A percentile compares a stretch with the other conserved stretches of the same genome.
Conservation (phyloP, 2,113 vertebrate species). For the Phalacrocorax carbo region DNA sequence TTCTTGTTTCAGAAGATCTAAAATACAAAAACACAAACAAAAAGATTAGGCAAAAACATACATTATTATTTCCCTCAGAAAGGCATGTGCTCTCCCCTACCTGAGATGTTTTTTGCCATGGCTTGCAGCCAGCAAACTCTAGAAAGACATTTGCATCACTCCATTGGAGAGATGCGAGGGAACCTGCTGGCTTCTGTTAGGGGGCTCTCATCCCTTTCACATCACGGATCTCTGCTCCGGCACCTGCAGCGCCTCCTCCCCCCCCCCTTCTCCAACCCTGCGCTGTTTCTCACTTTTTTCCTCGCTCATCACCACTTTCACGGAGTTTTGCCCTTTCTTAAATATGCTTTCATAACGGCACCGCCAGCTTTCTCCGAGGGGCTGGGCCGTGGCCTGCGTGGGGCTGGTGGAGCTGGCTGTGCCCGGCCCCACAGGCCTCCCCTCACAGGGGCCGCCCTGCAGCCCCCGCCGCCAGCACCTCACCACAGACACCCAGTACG, state of each 20-base stretch:
- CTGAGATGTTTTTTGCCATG: background rate
- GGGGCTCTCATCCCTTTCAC: background rate
- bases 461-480: too few species aligned
- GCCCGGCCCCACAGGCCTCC: rapidly evolving
- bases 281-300: too few species aligned
- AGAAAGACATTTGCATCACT: background rate
- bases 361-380: rapidly evolving
- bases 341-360: rapidly evolving
- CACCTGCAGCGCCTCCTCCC: rapidly evolving
- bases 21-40: background rate
- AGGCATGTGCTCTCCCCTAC: background rate
- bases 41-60: background rate
- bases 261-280: background rate
- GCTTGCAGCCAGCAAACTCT: background rate
- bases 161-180: background rate
- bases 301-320: background rate
- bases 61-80: background rate
- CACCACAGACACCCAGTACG: rapidly evolving
- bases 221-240: rapidly evolving
- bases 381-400: rapidly evolving
- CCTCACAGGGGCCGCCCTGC: background rate
- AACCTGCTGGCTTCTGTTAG: background rate
- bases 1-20: background rate
- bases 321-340: background rate
- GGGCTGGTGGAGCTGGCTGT: background rate